A percentile compares a stretch with the other conserved stretches of the same genome.
phyloP scores from a whole-genome alignment of 2,888 invertebrate genomes.

The Subacronicta megacephala region DNA sequence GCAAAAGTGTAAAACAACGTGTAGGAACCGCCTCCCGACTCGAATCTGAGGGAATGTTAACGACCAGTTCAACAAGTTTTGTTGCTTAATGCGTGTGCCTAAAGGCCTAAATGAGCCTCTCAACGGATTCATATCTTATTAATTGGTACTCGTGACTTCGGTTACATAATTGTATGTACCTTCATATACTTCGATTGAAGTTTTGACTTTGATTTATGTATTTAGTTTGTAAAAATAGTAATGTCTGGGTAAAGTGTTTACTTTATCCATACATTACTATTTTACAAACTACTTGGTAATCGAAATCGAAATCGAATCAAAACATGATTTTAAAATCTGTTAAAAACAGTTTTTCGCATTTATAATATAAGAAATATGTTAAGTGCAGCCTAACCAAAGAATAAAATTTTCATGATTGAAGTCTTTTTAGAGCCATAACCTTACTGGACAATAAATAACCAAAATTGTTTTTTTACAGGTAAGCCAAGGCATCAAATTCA shows the following conservation, averaged over 20 bases:
- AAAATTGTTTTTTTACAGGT: slow-evolving; percentile 35
- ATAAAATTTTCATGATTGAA: no score
- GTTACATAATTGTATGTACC: slow-evolving; percentile 35
- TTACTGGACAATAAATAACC: neutral
- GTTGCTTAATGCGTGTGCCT: slow-evolving; percentile 67
- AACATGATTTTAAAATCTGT: no score
- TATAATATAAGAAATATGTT: no score
- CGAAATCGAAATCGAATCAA: no score
- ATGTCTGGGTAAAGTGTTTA: no score
- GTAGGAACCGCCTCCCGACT: slow-evolving; percentile 68
- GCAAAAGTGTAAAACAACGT: slow-evolving; percentile 64
- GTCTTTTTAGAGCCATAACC: no score
- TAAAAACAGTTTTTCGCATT: no score
- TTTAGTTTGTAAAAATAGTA: no score
- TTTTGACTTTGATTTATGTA: slow-evolving; percentile 22
- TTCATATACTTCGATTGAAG: slow-evolving; percentile 31
- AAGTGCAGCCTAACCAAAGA: no score
- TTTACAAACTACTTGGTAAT: no score
- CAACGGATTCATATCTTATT: slow-evolving; percentile 64
- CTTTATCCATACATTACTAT: no score
- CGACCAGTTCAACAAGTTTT: slow-evolving; percentile 77
- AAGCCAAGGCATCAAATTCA: slow-evolving; percentile 16
- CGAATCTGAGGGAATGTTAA: slow-evolving; percentile 81
- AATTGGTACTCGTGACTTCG: slow-evolving; percentile 63
- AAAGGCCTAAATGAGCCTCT: slow-evolving; percentile 70